A percentile compares a stretch with the other conserved stretches of the same genome.
Evolutionary conservation across 23 tunicate species (phyloP).

Genomic region (Pegea sp.): DNA sequence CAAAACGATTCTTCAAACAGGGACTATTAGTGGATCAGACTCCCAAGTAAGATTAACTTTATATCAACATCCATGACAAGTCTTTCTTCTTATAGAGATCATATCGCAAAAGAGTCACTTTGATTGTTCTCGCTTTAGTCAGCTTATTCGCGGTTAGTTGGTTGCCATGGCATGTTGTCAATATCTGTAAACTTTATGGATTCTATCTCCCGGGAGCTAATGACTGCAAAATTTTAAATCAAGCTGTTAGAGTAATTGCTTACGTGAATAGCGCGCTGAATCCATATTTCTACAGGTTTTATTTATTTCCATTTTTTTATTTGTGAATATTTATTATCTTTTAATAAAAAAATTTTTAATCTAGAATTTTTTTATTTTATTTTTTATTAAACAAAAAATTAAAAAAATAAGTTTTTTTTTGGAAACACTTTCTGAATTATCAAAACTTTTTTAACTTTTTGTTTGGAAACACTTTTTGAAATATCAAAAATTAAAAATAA

Average conservation of each 20-base stretch:
- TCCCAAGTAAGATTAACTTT: conserved; percentile 24
- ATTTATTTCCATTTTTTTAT: too few relatives aligned
- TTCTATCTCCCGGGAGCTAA: conserved; percentile 3
- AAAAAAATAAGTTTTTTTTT: too few relatives aligned
- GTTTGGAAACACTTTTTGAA: too few relatives aligned
- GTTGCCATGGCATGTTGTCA: conserved; percentile 73
- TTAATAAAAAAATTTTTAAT: too few relatives aligned
- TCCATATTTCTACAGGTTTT: conserved; percentile 95
- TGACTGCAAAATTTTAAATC: conserved; percentile 18
- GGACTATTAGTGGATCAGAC: conserved; percentile 20
- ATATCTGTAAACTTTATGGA: conserved; percentile 23
- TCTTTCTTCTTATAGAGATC: conserved; percentile 42
- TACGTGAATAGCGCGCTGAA: conserved; percentile 83
- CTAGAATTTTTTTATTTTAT: too few relatives aligned
- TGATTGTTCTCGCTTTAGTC: conserved; percentile 63
- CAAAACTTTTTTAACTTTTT: too few relatives aligned
- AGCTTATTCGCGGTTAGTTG: conserved; percentile 39
- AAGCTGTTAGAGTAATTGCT: conserved; percentile 39
- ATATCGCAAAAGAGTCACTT: conserved; percentile 51
- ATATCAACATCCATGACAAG: too few relatives aligned
- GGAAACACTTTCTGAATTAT: too few relatives aligned
- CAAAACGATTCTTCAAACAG: conserved; percentile 35
- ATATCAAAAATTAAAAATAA: too few relatives aligned
- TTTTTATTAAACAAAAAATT: too few relatives aligned
- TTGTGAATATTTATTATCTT: too few relatives aligned